These are phyloP conservation scores for Cossypha dichroa DNA, from an alignment of 2,797 vertebrate genomes.

Conservation along the genomic window DNA sequence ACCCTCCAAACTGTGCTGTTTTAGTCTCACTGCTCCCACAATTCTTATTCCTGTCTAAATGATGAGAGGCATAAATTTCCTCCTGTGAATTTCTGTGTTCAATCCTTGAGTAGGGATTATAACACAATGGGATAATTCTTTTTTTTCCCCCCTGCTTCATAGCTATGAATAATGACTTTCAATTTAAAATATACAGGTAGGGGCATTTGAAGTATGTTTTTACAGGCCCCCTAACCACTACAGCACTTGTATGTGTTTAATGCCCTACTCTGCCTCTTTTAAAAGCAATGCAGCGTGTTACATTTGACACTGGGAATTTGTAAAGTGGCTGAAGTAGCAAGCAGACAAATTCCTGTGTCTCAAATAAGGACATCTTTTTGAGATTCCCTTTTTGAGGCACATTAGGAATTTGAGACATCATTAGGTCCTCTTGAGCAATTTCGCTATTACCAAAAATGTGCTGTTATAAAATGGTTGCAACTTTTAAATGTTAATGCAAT, in stretches of 20 bases:
- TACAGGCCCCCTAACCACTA: background rate
- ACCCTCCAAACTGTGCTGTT: background rate
- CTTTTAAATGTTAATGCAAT: background rate
- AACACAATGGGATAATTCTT: background rate
- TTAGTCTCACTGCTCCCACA: background rate
- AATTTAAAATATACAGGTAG: background rate
- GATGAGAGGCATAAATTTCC: background rate
- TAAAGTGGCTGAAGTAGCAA: background rate
- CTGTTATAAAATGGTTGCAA: background rate
- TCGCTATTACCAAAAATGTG: background rate
- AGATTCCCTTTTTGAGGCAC: too few relatives aligned
- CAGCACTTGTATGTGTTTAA: fast-evolving
- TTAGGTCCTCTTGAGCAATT: background rate
- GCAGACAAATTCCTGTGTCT: background rate
- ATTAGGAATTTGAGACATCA: too few relatives aligned
- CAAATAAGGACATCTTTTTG: background rate
- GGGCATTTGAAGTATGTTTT: background rate
- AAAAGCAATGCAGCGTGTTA: background rate
- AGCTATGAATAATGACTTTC: background rate
- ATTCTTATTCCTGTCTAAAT: background rate
- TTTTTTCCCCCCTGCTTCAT: background rate
- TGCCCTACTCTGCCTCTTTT: background rate
- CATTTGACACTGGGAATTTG: background rate
- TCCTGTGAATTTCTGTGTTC: background rate
- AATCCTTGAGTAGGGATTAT: background rate